These are phyloP conservation scores for Notothenia coriiceps DNA, from an alignment of 2,113 vertebrate species.

Conservation along the genomic window DNA sequence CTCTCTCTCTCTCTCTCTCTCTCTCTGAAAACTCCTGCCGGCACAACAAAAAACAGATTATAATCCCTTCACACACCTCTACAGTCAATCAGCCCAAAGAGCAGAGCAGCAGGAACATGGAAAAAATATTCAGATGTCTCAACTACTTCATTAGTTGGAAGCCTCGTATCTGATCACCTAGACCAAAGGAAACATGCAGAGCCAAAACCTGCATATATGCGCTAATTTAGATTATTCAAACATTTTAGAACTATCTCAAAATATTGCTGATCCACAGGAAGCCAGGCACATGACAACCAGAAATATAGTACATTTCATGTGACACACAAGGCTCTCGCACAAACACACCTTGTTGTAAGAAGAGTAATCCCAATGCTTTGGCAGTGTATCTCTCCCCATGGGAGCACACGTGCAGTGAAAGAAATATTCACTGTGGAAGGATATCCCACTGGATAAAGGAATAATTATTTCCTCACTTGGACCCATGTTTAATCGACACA, in stretches of 20 bases:
- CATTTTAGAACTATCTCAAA: rapidly evolving
- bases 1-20: conserved; percentile 28
- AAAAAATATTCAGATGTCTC: not conserved
- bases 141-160: not conserved
- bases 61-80: conserved; percentile 37
- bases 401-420: not conserved
- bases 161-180: not conserved
- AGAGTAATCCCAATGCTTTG: not conserved
- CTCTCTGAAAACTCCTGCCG: conserved; percentile 44
- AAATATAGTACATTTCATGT: not conserved
- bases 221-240: not conserved
- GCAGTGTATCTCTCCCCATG: not conserved
- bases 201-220: not conserved
- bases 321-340: not conserved
- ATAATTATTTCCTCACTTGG: conserved; percentile 4
- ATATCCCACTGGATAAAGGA: not conserved
- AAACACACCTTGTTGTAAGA: not conserved
- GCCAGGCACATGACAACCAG: conserved; percentile 12
- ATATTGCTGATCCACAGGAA: conserved; percentile 17
- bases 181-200: not conserved
- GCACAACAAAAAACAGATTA: conserved; percentile 45
- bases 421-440: not conserved
- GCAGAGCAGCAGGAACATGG: not conserved
- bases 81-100: conserved; percentile 2
- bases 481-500: not conserved